Evolutionary conservation across 64 coral and sea anemone genomes (phyloP), one percentile per base, ranked within the genome.

Genomic region (Actinia equina): DNA sequence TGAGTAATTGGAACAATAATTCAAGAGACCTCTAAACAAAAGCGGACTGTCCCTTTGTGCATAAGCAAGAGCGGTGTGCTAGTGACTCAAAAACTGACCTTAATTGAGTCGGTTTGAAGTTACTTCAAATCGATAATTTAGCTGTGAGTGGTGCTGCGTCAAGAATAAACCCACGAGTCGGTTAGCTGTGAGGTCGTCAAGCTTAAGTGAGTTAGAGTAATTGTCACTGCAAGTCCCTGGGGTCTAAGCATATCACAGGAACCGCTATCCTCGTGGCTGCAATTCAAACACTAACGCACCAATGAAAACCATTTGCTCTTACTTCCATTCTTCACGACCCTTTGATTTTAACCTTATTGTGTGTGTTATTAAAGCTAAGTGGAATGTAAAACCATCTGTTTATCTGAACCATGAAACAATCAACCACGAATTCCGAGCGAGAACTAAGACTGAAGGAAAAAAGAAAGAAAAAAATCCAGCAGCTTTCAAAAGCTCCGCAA

Each of bases 1-100:
- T 41, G 77, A 79, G 77, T 79, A 79, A 79, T 79, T 77, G 74
- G 74, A 18, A 77, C 74, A 42, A 77, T 77, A 44, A 79, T 79
- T 79, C 37, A 79, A 79, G 77, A 46, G 77, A 65, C 6, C 3
- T 3, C 7, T 17, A 9, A 49, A 81, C 78, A 81, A 81, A 81
- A 49, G 78, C 52, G 30, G 18, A 22, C 18, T 52, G 22, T 17
- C 17, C 16, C 49, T 49, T 13, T 81, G 49, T 81, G 6, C 11
- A 79, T 43, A 13, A 79, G 17, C 7, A 7, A 30, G 77, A 42
- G 27, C 77, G 16, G 6, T 49, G 46, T 49, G 7, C 69, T 12
- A 74, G 27, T 37, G 69, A 74, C 69, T 74, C 20, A n/a, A 10
- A 30, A 37, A 41, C 69, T 74, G 9, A 41, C 26, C 69, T 74